Conservation (phyloP, 2,888 invertebrate genomes). For the Apoda limacodes region DNA sequence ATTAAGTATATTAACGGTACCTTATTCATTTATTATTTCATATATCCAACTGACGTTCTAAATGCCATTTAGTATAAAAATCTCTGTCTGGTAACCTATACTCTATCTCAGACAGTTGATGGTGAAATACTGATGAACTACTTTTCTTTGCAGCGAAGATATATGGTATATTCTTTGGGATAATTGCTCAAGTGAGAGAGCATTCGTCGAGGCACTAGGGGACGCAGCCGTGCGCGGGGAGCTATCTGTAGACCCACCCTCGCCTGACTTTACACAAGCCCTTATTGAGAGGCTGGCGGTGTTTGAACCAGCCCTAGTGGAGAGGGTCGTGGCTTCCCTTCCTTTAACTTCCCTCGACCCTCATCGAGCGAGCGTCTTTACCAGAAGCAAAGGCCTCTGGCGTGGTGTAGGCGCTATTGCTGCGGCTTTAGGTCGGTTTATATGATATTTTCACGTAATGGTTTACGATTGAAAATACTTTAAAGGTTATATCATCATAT, state of each 20-base stretch:
- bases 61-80: too few relatives aligned
- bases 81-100: too few relatives aligned
- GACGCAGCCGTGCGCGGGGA: conserved; percentile 75
- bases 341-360: conserved; percentile 54
- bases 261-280: conserved; percentile 72
- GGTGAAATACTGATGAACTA: too few relatives aligned
- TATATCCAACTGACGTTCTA: too few relatives aligned
- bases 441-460: not conserved
- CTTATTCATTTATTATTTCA: too few relatives aligned
- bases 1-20: too few relatives aligned
- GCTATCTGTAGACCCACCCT: conserved; percentile 65
- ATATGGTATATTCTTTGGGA: conserved; percentile 57
- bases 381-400: conserved; percentile 45
- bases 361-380: conserved; percentile 54
- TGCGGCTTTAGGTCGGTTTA: conserved; percentile 40
- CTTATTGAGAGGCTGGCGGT: conserved; percentile 75
- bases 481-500: too few relatives aligned
- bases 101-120: too few relatives aligned
- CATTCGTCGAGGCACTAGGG: conserved; percentile 72
- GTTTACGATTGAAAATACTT: too few relatives aligned
- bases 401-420: conserved; percentile 55
- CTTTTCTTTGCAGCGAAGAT: conserved; percentile 55
- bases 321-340: conserved; percentile 72
- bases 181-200: conserved; percentile 58
- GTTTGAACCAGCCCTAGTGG: conserved; percentile 73